Base-by-base conservation (phyloP, 2,797 vertebrate genomes). In the Psittacula echo region DNA sequence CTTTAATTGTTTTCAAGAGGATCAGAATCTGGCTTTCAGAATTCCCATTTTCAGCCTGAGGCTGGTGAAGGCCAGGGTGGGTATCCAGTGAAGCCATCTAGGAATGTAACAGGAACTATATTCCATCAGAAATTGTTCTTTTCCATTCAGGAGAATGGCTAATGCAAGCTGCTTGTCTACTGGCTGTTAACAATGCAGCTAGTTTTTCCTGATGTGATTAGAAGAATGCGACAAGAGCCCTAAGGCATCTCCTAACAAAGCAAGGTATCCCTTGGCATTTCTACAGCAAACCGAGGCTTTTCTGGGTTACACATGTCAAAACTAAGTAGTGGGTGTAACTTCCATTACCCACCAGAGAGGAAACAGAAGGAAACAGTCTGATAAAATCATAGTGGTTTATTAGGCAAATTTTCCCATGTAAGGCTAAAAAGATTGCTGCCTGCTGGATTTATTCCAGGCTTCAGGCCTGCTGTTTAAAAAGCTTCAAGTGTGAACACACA, bases 261-360 rank as follows among this genome's bases (percentile, higher is more conserved):
- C 61, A 92, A 78, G 4, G 0, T 92, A 91, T 95, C 89, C 44
- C 95, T 94, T 91, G 89, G 89, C 4, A 0, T 75, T 96, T 85
- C 66, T 68, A 84, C 76, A 73, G 73, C 1, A 3, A 68, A 15
- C 72, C 24, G 56, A 81, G 54, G 82, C 82, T 96, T 91, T 96
- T 97, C 94, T 95, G 87, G 94, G 94, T 96, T 96, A 94, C 62
- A 20, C 87, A 62, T 87, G 94, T 91, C 92, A 91, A 72, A 92
- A 58, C 60, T 41, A 88, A 94, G 71, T 32, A 66, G 70, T 78
- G 93, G 83, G 81, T 65, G 53, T 83, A 81, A 79, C 87, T 90
- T 72, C 83, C 74, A 89, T 95, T 95, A 84, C 91, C 95, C 82
- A 79, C 71, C 54, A 89, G 88, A 94, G 79, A 90, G 95, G 95